Evolutionary conservation across 1,140 invertebrate genomes (phyloP).

Genomic region (Pseudoatta argentina): DNA sequence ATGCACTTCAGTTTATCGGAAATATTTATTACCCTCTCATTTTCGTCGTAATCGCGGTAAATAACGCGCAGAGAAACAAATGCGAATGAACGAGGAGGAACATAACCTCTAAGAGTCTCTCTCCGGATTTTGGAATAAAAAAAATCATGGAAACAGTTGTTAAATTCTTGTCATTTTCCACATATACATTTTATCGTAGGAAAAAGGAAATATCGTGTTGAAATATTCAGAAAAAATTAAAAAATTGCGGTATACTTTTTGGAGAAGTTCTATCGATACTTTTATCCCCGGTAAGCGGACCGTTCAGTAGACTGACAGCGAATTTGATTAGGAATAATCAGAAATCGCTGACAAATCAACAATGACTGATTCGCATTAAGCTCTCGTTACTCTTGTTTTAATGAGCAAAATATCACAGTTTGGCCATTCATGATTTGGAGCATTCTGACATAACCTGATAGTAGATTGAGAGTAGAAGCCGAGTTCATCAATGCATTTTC

Average conservation of each 20-base stretch:
- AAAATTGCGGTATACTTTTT: background rate
- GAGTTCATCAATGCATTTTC: background rate
- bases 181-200: too few species aligned
- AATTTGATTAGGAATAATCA: background rate
- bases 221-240: background rate
- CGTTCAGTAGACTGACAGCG: background rate
- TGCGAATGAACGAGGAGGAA: background rate
- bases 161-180: slow-evolving; percentile 10
- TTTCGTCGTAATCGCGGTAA: background rate
- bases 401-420: too few species aligned
- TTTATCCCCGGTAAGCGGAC: background rate
- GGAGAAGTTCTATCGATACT: background rate
- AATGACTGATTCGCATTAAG: background rate
- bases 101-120: background rate
- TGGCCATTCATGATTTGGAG: background rate
- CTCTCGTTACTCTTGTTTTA: background rate
- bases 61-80: slow-evolving; percentile 1
- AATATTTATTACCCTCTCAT: background rate
- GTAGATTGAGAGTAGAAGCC: background rate
- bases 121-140: background rate
- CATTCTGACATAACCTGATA: background rate
- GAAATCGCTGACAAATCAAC: background rate
- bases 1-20: background rate
- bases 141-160: background rate
- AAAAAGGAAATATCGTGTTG: background rate